A percentile compares a stretch with the other conserved stretches of the same genome.
phyloP scores from a whole-genome alignment of 1,140 invertebrate genomes.

The Neodiprion virginianus region DNA sequence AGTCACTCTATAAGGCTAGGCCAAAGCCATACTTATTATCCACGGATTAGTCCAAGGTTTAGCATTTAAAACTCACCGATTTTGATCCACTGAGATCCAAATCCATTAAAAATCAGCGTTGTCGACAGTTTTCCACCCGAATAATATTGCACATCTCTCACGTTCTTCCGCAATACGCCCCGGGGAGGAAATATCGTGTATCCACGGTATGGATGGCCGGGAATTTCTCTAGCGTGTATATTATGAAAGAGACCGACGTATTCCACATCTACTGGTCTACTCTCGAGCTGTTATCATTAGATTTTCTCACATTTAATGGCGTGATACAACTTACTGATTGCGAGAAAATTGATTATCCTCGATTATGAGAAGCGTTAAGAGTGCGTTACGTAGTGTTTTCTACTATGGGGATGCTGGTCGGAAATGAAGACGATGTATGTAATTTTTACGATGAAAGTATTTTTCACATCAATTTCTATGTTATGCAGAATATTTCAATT shows the following conservation, averaged over 20 bases:
- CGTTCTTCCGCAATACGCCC: constrained; percentile 48
- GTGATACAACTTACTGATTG: not conserved
- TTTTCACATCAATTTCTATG: no score
- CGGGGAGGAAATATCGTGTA: constrained; percentile 59
- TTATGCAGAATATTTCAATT: no score
- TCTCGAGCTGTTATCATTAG: constrained; percentile 41
- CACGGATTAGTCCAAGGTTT: no score
- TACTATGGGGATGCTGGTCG: constrained; percentile 27
- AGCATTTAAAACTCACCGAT: constrained; percentile 72
- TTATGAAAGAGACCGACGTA: constrained; percentile 63
- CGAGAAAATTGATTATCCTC: not conserved
- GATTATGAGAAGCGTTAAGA: not conserved
- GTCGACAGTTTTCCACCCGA: constrained; percentile 71
- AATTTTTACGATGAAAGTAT: no score
- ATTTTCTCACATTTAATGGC: not conserved
- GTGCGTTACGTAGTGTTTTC: constrained; percentile 23
- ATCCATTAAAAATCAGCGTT: constrained; percentile 90
- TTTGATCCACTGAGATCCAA: constrained; percentile 88
- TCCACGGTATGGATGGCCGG: constrained; percentile 68
- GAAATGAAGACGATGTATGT: no score
- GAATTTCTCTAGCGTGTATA: constrained; percentile 63
- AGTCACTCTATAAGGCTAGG: no score
- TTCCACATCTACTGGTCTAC: constrained; percentile 65
- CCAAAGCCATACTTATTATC: no score
- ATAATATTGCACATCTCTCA: constrained; percentile 65